A percentile compares a stretch with the other conserved stretches of the same genome.
phyloP scores from a whole-genome alignment of 2,888 invertebrate species.

The Spilosoma lubricipeda region DNA sequence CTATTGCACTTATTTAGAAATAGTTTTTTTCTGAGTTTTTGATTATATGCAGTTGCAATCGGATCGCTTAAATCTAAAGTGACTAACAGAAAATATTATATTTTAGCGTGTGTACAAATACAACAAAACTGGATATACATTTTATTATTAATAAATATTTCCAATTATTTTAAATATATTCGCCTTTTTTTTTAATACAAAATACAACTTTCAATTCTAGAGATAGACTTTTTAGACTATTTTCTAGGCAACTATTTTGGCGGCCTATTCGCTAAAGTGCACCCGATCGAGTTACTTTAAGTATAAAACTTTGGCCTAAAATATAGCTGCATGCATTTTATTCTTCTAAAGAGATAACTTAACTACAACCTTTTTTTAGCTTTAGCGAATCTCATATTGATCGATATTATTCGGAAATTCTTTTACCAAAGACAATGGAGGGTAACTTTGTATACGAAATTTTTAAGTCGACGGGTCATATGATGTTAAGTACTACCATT shows the following conservation, averaged over 20 bases:
- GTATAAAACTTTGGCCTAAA: background rate
- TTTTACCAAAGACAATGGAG: background rate
- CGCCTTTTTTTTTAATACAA: constrained; percentile 2
- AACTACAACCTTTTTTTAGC: background rate
- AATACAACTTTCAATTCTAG: constrained; percentile 5
- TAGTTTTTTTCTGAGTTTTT: background rate
- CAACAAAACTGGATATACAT: constrained; percentile 34
- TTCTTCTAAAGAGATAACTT: background rate
- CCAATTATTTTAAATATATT: background rate
- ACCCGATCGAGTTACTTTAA: constrained; percentile 5
- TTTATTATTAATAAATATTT: constrained; percentile 21
- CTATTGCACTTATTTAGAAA: background rate
- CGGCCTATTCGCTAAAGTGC: constrained; percentile 4
- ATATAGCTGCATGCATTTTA: constrained; percentile 1
- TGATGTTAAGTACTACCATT: too few species aligned
- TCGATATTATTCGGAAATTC: background rate
- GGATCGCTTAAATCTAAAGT: background rate
- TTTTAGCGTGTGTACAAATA: constrained; percentile 10
- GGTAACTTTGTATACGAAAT: constrained; percentile 3
- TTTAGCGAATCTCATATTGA: background rate
- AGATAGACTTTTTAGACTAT: constrained; percentile 4
- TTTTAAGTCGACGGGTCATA: background rate
- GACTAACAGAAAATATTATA: background rate
- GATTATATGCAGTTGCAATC: constrained; percentile 4
- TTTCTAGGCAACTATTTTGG: constrained; percentile 7